Conservation (phyloP, 2,113 vertebrate species). For the Odontophorus gujanensis region DNA sequence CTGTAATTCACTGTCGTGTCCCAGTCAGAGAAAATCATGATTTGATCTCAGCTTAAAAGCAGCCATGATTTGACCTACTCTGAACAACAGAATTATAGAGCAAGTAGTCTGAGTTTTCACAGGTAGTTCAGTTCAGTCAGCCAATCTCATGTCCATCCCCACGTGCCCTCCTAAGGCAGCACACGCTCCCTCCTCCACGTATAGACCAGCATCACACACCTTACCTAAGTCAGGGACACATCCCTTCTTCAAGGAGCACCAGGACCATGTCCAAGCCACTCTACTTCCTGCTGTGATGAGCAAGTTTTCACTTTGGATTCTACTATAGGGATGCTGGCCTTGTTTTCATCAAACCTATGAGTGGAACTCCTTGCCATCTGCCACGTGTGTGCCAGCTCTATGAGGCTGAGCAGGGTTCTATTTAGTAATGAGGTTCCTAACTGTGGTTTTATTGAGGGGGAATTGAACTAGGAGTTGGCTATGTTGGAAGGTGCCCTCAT, state of each 20-base stretch:
- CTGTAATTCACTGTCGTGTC: background rate
- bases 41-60: background rate
- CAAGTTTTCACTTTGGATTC: background rate
- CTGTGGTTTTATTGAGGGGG: background rate
- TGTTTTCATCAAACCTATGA: background rate
- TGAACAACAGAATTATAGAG: background rate
- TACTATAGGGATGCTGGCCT: accelerated
- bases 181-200: accelerated
- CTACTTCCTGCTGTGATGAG: background rate
- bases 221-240: background rate
- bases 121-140: background rate
- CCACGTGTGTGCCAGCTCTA: accelerated
- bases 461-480: background rate
- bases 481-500: accelerated
- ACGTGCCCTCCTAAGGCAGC: accelerated
- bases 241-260: background rate
- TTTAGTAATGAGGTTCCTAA: accelerated
- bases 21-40: background rate
- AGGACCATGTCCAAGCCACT: background rate
- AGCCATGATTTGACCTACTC: background rate
- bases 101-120: background rate
- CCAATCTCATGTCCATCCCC: background rate
- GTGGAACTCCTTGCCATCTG: background rate
- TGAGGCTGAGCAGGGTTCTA: background rate
- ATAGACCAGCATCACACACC: accelerated